Base-by-base conservation (phyloP, 2,113 vertebrate genomes). In the Ophiodon elongatus region DNA sequence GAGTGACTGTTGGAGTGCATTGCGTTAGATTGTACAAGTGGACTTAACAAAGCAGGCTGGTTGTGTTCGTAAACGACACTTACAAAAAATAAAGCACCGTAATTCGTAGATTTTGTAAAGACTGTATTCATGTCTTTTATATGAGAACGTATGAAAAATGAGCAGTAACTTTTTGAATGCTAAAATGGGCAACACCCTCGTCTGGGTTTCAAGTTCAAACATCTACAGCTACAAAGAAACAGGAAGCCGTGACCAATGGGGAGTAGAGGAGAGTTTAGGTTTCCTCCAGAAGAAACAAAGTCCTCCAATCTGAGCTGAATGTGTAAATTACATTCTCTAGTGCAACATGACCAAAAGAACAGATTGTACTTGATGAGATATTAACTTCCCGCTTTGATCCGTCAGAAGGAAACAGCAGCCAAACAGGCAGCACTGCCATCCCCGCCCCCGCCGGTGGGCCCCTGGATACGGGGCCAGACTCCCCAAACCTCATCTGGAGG, bases 401-500 rank as follows among this genome's bases (percentile, higher is more conserved):
- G n/a, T 67, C 45, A 94, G 90, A 91, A 60, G 90, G 92, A 47
- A 96, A 96, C 83, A 92, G 93, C 92, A 95, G 90, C 77, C 89
- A 88, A 1, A 10, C 90, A 9, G 82, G 82, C 65, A 85, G 91
- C 57, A 92, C 91, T 0, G 90, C 82, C 29, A 79, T 87, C 9
- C 92, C 93, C 0, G 73, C 62, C 11, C 85, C 93, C 0, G 74
- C 88, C 31, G 85, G 27, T 1, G 39, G 83, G 73, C 92, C 96
- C 50, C 92, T 94, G 84, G 97, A 97, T 7, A 25, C 81, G 4
- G 85, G 85, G 6, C 80, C 92, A 0, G 89, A 95, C 35, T 94
- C 96, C 0, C 96, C 95, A 15, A 98, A 98, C 0, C 94, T 97
- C 76, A 98, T 99, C 92, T 96, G 95, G 0, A 96, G 96, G 75